Evolutionary conservation across 2,888 invertebrate genomes (phyloP), one percentile per base, ranked within the genome.

Genomic region (Epinotia ramella): DNA sequence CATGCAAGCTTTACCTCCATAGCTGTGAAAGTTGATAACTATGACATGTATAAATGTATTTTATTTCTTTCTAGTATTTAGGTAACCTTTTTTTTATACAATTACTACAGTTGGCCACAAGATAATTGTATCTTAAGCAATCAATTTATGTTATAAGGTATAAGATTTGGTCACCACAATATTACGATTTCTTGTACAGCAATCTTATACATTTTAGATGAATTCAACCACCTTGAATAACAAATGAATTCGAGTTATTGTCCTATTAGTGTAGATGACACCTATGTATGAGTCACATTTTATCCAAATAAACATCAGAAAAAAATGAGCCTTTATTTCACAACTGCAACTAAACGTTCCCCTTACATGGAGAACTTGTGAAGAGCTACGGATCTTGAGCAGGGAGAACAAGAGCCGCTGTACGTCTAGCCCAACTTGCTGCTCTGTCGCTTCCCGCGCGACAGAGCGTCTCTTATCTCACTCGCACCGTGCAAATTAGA

Each of bases 221-320:
- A 85, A 83, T 84, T 85, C 81, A 81, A 83, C 86, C 87, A 83
- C 82, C 83, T 81, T 82, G 83, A 79, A 83, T 80, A 80, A 60
- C 46, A 80, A 85, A 91, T 92, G 90, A 90, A 78, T 70, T 78
- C 66, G 46, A 65, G 62, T 67, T 76, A 72, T 76, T 63, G 46
- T 63, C 63, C 66, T 62, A 56, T 72, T 76, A 76, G 62, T 76
- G 62, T 76, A 83, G 81, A 79, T 84, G 86, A 83, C 85, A 85
- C 86, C 83, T 81, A 86, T 83, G 87, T 70, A 66, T 59, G 86
- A 88, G 88, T 90, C 85, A 82, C 85, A 88, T 84, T 88, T 91
- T 89, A 89, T 88, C 89, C 84, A 85, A 91, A 91, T 91, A 93
- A 93, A 91, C 80, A 73, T 85, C 88, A 87, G 83, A 78, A 76